Base-by-base conservation (phyloP, 1,140 invertebrate species). In the Sarcophaga peregrina region DNA sequence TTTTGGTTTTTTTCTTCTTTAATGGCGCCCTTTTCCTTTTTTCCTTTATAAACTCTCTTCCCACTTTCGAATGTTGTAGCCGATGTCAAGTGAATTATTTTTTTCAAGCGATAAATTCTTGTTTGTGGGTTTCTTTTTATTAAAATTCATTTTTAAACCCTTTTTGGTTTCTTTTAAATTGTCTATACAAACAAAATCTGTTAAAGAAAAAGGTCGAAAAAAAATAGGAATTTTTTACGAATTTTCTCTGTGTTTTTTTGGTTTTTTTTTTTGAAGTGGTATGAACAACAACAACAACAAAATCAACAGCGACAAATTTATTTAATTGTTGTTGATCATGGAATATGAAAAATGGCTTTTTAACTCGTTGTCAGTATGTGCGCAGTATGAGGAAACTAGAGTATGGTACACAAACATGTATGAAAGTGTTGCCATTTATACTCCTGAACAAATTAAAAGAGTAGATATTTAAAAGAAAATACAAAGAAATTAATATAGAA, bases 241-340 rank as follows among this genome's bases (percentile, higher is more conserved):
- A 58, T 58, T 58, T n/a, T n/a, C n/a, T n/a, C n/a, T n/a, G n/a
- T n/a, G n/a, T n/a, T n/a, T n/a, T n/a, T 58, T 58, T 58, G 54
- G 8, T 58, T 58, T 11, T 58, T 6, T 58, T 58, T 15, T 58
- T 13, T 58, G 54, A n/a, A 58, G 54, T 58, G 54, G 13, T 13
- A 58, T 45, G 17, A 11, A 13, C 62, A 11, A 72, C 62, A 72
- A 25, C 62, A 72, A 72, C 17, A 25, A 62, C 58, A 62, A 10
- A 5, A 62, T 62, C 58, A 68, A 74, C 73, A 74, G 25, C 73
- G 73, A 74, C 73, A 74, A 74, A 45, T 74, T 6, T 3, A 13
- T 74, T 74, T 74, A 74, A 74, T 74, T 74, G 73, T 37, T 74
- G 25, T 74, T 74, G 73, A 74, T 74, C 73, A 74, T 74, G 73